Percentiles rank a stretch among this genome's conserved stretches.
phyloP scores from a whole-genome alignment of 92 coral and sea anemone species.

The Plumapathes pennacea region DNA sequence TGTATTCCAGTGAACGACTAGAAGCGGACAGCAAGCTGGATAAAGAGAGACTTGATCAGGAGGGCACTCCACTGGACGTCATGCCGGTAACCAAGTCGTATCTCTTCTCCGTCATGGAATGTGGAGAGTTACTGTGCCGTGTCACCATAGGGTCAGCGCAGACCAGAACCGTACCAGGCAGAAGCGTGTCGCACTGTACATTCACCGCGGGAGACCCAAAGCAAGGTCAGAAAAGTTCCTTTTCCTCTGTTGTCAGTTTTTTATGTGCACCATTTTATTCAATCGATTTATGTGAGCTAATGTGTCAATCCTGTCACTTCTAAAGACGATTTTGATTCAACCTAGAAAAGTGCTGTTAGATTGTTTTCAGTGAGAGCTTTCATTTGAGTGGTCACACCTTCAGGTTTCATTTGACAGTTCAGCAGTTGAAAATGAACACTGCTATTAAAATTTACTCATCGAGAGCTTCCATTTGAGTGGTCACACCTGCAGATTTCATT shows the following conservation, averaged over 20 bases:
- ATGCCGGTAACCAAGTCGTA: constrained; percentile 86
- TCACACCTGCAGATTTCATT: too few relatives aligned
- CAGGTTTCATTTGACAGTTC: too few relatives aligned
- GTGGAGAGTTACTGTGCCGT: constrained; percentile 80
- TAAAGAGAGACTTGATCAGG: constrained; percentile 16
- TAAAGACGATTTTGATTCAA: too few relatives aligned
- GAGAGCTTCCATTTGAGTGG: too few relatives aligned
- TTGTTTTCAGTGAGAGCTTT: too few relatives aligned
- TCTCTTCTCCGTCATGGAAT: constrained; percentile 78
- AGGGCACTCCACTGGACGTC: constrained; percentile 20
- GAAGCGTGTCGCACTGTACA: constrained; percentile 71
- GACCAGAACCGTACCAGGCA: constrained; percentile 48
- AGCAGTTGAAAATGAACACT: too few relatives aligned
- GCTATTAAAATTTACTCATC: too few relatives aligned
- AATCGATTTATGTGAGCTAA: too few relatives aligned
- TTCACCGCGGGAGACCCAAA: constrained; percentile 22
- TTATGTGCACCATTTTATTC: neutral
- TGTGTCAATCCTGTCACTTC: too few relatives aligned
- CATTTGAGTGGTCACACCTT: too few relatives aligned
- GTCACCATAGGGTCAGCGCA: constrained; percentile 66
- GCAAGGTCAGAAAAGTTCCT: constrained; percentile 6
- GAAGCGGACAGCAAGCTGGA: constrained; percentile 57
- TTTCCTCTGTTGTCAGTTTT: neutral
- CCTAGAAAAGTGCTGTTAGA: too few relatives aligned
- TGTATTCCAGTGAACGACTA: constrained; percentile 54